These are phyloP conservation scores for Mythimna impura DNA, from an alignment of 2,888 invertebrate genomes.

Conservation along the genomic window DNA sequence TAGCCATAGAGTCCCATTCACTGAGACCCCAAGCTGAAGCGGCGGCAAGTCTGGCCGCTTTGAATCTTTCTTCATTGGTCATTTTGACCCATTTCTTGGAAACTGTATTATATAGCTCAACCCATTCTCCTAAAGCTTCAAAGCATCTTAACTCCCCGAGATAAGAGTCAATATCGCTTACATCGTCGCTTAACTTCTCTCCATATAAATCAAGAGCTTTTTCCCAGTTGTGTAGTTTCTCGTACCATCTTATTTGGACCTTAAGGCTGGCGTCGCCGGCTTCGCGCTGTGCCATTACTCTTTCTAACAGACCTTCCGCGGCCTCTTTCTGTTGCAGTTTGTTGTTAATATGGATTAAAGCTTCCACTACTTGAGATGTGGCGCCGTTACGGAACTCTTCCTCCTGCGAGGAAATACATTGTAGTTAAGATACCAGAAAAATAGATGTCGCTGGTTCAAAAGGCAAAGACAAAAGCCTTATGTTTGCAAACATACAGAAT, in stretches of 20 bases:
- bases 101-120: slow-evolving; percentile 95
- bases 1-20: slow-evolving; percentile 98
- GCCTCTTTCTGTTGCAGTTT: slow-evolving; percentile 99
- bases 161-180: slow-evolving; percentile 94
- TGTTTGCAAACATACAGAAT: background rate
- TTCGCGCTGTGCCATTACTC: slow-evolving; percentile 95
- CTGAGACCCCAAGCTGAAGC: slow-evolving; percentile 99
- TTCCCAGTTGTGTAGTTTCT: slow-evolving; percentile 99
- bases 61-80: slow-evolving; percentile 88
- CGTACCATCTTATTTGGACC: slow-evolving; percentile 97
- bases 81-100: slow-evolving; percentile 95
- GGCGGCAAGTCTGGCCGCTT: slow-evolving; percentile 97
- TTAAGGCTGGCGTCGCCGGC: slow-evolving; percentile 91
- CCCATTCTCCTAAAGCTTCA: slow-evolving; percentile 99
- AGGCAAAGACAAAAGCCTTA: background rate
- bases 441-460: background rate
- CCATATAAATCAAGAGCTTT: slow-evolving; percentile 97
- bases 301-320: slow-evolving; percentile 97
- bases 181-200: slow-evolving; percentile 92
- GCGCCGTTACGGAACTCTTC: slow-evolving; percentile 97
- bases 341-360: slow-evolving; percentile 98
- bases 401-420: slow-evolving; percentile 87
- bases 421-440: background rate
- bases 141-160: slow-evolving; percentile 98
- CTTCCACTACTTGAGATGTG: slow-evolving; percentile 97